phyloP scores from a whole-genome alignment of 2,113 vertebrate genomes.

The Perca flavescens region DNA sequence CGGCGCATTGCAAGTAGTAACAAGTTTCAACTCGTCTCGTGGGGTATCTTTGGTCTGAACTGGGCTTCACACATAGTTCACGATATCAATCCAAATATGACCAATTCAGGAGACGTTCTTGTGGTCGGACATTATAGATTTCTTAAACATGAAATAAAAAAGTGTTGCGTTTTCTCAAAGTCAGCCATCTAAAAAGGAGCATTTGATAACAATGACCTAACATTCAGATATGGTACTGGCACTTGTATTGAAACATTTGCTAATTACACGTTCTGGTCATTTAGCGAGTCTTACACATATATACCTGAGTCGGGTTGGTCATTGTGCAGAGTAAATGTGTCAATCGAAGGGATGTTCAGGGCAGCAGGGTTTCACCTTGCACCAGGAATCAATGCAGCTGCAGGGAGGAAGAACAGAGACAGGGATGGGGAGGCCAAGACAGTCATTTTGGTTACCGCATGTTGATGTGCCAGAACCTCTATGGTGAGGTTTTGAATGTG shows the following conservation, averaged over 20 bases:
- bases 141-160: not conserved
- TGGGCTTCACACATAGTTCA: no score
- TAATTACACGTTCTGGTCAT: not conserved
- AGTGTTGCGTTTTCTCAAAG: not conserved
- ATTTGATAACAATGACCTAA: not conserved
- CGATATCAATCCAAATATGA: no score
- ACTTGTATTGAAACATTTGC: not conserved
- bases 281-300: not conserved
- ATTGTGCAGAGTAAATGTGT: conserved; percentile 61
- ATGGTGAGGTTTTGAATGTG: not conserved
- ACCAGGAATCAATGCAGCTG: conserved; percentile 88
- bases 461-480: not conserved
- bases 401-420: conserved; percentile 14
- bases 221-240: not conserved
- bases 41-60: no score
- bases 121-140: not conserved
- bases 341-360: conserved; percentile 88
- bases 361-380: conserved; percentile 87
- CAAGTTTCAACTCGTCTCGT: no score
- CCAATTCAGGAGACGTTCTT: not conserved
- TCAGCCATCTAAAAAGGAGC: not conserved
- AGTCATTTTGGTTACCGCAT: not conserved
- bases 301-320: conserved; percentile 80
- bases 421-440: not conserved
- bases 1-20: no score